Evolutionary conservation across 2,797 vertebrate genomes (phyloP).

Genomic region (Denticeps clupeoides): DNA sequence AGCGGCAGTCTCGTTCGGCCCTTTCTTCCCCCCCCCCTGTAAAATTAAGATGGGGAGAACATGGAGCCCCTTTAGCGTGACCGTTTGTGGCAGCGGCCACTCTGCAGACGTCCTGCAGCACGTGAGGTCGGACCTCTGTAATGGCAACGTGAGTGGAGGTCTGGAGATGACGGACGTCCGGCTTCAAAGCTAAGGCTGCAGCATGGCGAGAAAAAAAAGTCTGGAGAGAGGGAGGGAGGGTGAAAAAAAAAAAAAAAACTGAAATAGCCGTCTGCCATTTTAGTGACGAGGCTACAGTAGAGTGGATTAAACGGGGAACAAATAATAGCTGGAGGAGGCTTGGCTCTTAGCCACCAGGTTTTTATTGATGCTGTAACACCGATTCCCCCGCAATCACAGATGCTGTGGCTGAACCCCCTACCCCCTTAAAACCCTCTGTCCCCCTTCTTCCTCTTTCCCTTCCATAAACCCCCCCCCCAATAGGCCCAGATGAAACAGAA

Average conservation of each 20-base stretch:
- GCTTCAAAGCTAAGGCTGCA: no score
- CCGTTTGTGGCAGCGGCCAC: no score
- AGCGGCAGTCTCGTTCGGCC: no score
- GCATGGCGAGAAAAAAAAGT: no score
- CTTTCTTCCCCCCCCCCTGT: no score
- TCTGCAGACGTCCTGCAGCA: no score
- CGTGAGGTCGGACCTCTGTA: no score
- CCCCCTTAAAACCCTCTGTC: neutral
- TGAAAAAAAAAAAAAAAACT: neutral
- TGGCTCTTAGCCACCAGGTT: slow-evolving; percentile 18
- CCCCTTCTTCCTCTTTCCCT: slow-evolving; percentile 5
- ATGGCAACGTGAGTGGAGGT: no score
- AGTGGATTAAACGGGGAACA: slow-evolving; percentile 18
- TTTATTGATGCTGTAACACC: slow-evolving; percentile 23
- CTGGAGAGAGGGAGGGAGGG: neutral
- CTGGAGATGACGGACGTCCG: no score
- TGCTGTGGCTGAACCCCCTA: slow-evolving; percentile 6
- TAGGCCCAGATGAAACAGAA: slow-evolving; percentile 14
- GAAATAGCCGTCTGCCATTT: slow-evolving; percentile 2
- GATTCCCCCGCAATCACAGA: slow-evolving; percentile 12
- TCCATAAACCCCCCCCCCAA: neutral
- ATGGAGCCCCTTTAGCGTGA: no score
- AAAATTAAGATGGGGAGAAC: no score
- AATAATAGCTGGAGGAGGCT: slow-evolving; percentile 15
- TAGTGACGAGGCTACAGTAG: slow-evolving; percentile 3